Evolutionary conservation across 2,113 vertebrate genomes (phyloP), one percentile per base, ranked within the genome.

Genomic region (Corvus hawaiiensis): DNA sequence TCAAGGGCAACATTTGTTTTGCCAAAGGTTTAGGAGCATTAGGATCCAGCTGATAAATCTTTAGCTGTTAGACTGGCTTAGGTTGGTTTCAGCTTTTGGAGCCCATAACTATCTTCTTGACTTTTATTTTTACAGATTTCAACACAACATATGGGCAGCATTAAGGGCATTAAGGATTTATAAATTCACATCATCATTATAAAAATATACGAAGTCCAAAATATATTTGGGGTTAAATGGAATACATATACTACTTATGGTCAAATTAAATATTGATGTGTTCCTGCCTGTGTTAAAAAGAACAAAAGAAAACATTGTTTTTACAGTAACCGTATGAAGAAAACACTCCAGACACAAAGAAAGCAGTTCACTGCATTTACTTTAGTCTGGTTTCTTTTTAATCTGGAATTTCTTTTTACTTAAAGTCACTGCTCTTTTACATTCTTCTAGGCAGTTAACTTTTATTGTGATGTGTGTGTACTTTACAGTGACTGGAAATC

Each of bases 41-140:
- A 97, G 62, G 89, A 94, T 94, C 51, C 81, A 84, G 77, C 54
- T 96, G 89, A 97, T 89, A 98, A 96, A 96, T 96, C 94, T 95
- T 95, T 92, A 89, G 95, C 95, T 96, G 91, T 73, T 88, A 88
- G 84, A 95, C 96, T 81, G 44, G 83, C 83, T 94, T 96, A 97
- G 83, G 56, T 61, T 71, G 90, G 41, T 59, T 93, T 91, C 85
- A 96, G 95, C 69, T 89, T 97, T 92, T 35, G 10, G 78, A 97
- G 87, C 72, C 83, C 69, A 62, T 61, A 95, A 92, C 77, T 89
- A 88, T 95, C 87, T 87, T 95, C 80, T 89, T 84, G 93, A 87
- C 75, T 96, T 91, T 95, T 69, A 93, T 80, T 95, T 97, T 96
- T 95, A 91, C 93, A 97, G 87, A 97, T 96, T 97, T 97, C 66